A percentile compares a stretch with the other conserved stretches of the same genome.
Evolutionary conservation across 2,113 vertebrate genomes (phyloP).

Genomic region (Cheirogaleus medius): DNA sequence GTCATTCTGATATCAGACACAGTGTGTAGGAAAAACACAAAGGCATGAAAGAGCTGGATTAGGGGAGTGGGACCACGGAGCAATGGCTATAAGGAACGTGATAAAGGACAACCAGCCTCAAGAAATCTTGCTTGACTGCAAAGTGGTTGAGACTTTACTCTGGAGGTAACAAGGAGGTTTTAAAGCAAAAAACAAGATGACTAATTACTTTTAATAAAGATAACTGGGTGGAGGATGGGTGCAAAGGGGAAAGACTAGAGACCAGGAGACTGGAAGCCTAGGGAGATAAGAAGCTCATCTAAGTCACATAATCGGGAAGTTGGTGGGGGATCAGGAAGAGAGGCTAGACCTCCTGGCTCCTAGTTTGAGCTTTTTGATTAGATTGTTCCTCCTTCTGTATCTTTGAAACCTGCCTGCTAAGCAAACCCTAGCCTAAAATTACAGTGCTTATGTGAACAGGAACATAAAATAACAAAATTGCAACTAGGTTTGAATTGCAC

Average conservation of each 20-base stretch:
- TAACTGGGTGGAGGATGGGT: not conserved
- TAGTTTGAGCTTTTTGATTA: slow-evolving; percentile 18
- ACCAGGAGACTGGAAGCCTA: not conserved
- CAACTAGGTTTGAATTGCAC: slow-evolving; percentile 17
- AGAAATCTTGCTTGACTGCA: not conserved
- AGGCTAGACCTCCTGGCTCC: slow-evolving; percentile 52
- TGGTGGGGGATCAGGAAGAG: slow-evolving; percentile 8
- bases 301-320: slow-evolving; percentile 31
- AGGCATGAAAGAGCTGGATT: not conserved
- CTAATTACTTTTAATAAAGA: slow-evolving; percentile 41
- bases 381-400: slow-evolving; percentile 14
- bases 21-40: not conserved
- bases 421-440: slow-evolving; percentile 42
- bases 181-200: slow-evolving; percentile 34
- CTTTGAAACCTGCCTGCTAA: slow-evolving; percentile 53
- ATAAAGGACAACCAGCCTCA: not conserved
- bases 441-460: not conserved
- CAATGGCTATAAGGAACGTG: not conserved
- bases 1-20: not conserved
- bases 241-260: not conserved
- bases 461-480: not conserved
- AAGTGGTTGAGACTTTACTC: not conserved
- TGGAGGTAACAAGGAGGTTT: not conserved
- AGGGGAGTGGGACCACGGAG: not conserved
- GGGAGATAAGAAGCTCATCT: slow-evolving; percentile 41